Base-by-base conservation (phyloP, 2,888 invertebrate genomes). In the Cryptus viduatorius region DNA sequence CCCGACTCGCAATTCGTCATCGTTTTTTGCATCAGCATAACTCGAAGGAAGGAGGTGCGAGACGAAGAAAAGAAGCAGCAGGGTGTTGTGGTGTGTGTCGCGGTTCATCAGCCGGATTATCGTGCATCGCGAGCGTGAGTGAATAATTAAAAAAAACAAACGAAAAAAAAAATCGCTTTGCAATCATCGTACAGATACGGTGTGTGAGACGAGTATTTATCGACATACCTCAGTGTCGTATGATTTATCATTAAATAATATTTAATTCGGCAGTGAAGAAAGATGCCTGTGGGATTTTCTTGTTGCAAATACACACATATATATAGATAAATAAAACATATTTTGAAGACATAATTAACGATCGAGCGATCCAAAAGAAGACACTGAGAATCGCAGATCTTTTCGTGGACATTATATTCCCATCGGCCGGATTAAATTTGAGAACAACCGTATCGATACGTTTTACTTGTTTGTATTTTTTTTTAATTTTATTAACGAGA, bases 291-390 rank as follows among this genome's bases (percentile, higher is more conserved):
- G 3, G n/a, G n/a, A 29, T 24, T 59, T 59, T 44, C 12, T 37
- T 14, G 24, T 67, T 31, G 16, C 31, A 37, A 5, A 48, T 1
- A 61, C 5, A 37, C 31, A 31, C 10, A 8, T 61, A 16, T 29
- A 64, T 31, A 48, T 16, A 24, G 16, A 69, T 50, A 68, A 56
- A 48, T 24, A 46, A 46, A 59, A 61, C 46, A 48, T 1, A 42
- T 53, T 64, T 46, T 19, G 64, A 81, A 76, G 76, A 71, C 81
- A 81, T 61, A 76, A 71, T 37, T 71, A 76, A 76, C 81, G 81
- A 76, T 79, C 79, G 75, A 79, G 61, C 78, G 82, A 75, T 83
- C 61, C 48, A 59, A 76, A 50, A 48, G 31, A 83, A 77, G 77
- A 61, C 72, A 77, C 80, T 77, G 80, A 80, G 71, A 29, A 75